These are phyloP conservation scores for Machimus atricapillus DNA, from an alignment of 2,888 invertebrate species.

Conservation along the genomic window DNA sequence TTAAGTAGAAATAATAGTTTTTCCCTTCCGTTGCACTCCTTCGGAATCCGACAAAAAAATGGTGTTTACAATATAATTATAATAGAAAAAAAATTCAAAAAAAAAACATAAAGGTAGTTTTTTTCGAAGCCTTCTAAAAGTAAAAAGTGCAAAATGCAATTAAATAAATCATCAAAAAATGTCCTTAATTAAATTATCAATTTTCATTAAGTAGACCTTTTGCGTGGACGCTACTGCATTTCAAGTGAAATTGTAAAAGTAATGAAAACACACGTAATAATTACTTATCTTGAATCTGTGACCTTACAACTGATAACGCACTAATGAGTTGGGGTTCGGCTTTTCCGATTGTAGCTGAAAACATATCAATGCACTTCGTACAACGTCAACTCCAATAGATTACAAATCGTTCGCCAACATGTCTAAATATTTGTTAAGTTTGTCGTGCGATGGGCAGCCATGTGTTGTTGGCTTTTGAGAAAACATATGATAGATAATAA, in stretches of 20 bases:
- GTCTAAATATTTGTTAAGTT: background rate
- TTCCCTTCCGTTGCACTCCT: too few relatives aligned
- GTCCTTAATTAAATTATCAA: too few relatives aligned
- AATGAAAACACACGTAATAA: background rate
- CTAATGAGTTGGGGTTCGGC: background rate
- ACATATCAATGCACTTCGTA: background rate
- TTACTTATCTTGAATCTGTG: background rate
- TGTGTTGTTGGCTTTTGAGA: background rate
- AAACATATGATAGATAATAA: background rate
- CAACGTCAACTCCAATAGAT: background rate
- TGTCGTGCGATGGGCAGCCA: background rate
- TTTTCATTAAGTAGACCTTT: background rate
- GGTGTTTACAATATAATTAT: too few relatives aligned
- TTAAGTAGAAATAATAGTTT: too few relatives aligned
- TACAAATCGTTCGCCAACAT: background rate
- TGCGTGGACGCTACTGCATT: background rate
- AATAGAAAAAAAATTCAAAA: too few relatives aligned
- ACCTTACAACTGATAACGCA: background rate
- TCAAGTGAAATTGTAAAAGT: background rate
- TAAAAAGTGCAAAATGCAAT: too few relatives aligned
- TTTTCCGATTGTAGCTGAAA: background rate
- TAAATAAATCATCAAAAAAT: background rate
- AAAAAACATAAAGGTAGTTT: too few relatives aligned
- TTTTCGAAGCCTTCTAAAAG: too few relatives aligned
- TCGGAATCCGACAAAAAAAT: too few relatives aligned